Conservation (phyloP, 2,888 invertebrate genomes). For the Athetis lepigone region DNA sequence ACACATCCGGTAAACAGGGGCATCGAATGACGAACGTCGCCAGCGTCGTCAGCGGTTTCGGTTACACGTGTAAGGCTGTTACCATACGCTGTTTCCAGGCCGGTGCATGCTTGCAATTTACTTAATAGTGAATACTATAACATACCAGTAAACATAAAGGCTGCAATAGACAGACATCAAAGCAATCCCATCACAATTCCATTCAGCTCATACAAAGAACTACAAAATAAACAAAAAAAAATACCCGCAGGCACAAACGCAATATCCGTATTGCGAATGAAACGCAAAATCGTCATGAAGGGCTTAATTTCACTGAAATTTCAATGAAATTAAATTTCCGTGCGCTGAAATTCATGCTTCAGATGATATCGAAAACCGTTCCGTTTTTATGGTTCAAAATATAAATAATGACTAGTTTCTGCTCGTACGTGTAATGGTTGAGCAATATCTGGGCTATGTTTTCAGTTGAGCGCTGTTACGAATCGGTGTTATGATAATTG, state of each 20-base stretch:
- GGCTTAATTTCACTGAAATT: conserved; percentile 57
- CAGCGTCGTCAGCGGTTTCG: no score
- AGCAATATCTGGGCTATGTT: conserved; percentile 24
- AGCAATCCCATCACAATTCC: not conserved
- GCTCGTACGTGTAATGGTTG: conserved; percentile 33
- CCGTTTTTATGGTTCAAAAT: conserved; percentile 54
- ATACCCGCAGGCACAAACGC: conserved; percentile 7
- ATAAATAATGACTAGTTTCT: conserved; percentile 55
- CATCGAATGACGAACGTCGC: no score
- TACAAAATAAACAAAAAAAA: conserved; percentile 17
- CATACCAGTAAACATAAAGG: no score
- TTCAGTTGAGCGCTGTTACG: conserved; percentile 20
- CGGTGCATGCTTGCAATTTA: no score
- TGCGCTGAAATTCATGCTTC: conserved; percentile 40
- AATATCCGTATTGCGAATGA: conserved; percentile 26
- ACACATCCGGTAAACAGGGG: no score
- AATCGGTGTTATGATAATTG: conserved; percentile 34
- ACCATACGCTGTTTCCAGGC: no score
- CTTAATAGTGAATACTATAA: no score
- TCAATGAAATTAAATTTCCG: conserved; percentile 62
- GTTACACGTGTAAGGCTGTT: no score
- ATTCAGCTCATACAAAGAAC: not conserved
- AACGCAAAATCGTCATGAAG: conserved; percentile 39
- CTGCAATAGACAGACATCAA: not conserved
- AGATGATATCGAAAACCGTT: conserved; percentile 44